Evolutionary conservation across 2,888 invertebrate species (phyloP).

Genomic region (Cosmia trapezina): DNA sequence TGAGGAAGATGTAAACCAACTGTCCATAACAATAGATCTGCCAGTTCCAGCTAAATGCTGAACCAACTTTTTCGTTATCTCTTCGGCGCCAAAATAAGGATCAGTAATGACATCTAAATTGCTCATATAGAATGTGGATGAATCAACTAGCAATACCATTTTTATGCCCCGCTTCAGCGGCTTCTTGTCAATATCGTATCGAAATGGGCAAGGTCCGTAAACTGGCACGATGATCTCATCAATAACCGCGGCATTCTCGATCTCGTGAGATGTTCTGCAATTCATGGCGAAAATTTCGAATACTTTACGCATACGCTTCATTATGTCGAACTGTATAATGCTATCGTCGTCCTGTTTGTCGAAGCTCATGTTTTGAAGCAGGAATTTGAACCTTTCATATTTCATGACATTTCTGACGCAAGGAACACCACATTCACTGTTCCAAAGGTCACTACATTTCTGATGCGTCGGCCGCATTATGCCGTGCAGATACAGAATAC

Average conservation of each 20-base stretch:
- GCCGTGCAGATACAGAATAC: slow-evolving; percentile 85
- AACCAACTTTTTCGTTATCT: slow-evolving; percentile 80
- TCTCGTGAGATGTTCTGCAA: slow-evolving; percentile 81
- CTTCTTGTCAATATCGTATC: slow-evolving; percentile 83
- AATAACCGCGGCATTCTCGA: slow-evolving; percentile 79
- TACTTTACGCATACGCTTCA: slow-evolving; percentile 84
- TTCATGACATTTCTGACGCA: slow-evolving; percentile 81
- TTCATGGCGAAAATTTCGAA: slow-evolving; percentile 87
- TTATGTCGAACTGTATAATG: slow-evolving; percentile 78
- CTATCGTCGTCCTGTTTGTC: slow-evolving; percentile 74
- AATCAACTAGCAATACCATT: slow-evolving; percentile 82
- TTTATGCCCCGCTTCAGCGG: slow-evolving; percentile 83
- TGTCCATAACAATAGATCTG: slow-evolving; percentile 81
- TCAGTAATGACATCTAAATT: slow-evolving; percentile 86
- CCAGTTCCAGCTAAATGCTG: slow-evolving; percentile 82
- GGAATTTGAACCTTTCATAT: slow-evolving; percentile 81
- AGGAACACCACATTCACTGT: slow-evolving; percentile 77
- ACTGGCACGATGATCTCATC: slow-evolving; percentile 86
- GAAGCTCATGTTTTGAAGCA: slow-evolving; percentile 82
- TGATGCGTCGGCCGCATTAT: slow-evolving; percentile 84
- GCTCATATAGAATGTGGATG: slow-evolving; percentile 83
- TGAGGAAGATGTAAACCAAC: slow-evolving; percentile 80
- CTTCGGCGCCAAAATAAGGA: slow-evolving; percentile 78
- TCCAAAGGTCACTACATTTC: slow-evolving; percentile 83
- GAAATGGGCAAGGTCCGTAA: slow-evolving; percentile 85